Percentiles rank a stretch among this genome's conserved stretches.
Conservation (phyloP, 2,888 invertebrate genomes). For the Sycophila texana region DNA sequence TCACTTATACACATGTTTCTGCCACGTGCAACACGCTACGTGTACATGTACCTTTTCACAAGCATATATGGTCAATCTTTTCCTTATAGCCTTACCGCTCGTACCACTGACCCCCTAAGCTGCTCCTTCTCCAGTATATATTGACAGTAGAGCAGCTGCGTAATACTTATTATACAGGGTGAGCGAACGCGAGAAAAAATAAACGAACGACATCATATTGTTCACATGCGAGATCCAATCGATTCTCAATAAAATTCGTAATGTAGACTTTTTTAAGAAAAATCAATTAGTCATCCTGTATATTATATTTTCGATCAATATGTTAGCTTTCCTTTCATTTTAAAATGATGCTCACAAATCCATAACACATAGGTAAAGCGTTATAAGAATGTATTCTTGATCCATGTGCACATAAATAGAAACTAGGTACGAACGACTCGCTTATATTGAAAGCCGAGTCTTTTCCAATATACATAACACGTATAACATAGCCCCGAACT, state of each 20-base stretch:
- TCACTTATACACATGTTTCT: conserved; percentile 34
- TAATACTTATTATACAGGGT: conserved; percentile 56
- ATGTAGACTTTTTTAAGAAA: background rate
- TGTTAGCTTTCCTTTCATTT: conserved; percentile 1
- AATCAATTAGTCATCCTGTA: conserved; percentile 48
- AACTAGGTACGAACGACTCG: conserved; percentile 26
- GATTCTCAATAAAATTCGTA: background rate
- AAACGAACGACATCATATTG: background rate
- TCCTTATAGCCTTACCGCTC: background rate
- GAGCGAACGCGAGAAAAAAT: conserved; percentile 14
- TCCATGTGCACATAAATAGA: conserved; percentile 35
- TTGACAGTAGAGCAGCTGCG: conserved; percentile 61
- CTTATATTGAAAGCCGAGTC: conserved; percentile 12
- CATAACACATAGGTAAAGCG: conserved; percentile 71
- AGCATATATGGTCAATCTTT: conserved; percentile 23
- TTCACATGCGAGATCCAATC: background rate
- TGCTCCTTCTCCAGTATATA: conserved; percentile 2
- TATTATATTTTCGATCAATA: conserved; percentile 21
- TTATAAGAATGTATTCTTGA: conserved; percentile 12
- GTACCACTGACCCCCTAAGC: background rate
- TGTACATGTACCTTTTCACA: background rate
- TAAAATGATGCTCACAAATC: conserved; percentile 73
- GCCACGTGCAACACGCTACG: conserved; percentile 35
- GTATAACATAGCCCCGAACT: background rate
- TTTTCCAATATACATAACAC: background rate